Evolutionary conservation across 2,797 vertebrate species (phyloP).

Genomic region (Fistularia tabacaria): DNA sequence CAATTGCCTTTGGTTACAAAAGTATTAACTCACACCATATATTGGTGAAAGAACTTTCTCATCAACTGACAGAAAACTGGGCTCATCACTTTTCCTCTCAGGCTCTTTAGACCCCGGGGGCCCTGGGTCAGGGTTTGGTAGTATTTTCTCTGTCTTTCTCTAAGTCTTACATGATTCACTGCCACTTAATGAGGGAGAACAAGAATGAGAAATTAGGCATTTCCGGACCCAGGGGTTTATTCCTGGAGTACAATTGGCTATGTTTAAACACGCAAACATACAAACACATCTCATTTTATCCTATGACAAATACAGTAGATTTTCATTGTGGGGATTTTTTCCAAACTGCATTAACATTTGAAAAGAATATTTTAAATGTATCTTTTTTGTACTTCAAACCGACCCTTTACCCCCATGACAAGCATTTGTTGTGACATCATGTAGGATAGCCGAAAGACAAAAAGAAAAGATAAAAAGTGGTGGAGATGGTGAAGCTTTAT

Average conservation of each 20-base stretch:
- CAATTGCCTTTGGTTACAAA: constrained; percentile 51
- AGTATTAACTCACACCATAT: constrained; percentile 40
- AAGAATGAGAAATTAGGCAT: constrained; percentile 66
- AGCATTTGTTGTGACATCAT: too few relatives aligned
- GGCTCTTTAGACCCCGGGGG: constrained; percentile 63
- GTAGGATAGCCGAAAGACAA: too few relatives aligned
- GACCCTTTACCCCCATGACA: too few relatives aligned
- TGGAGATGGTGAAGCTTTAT: too few relatives aligned
- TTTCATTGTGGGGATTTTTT: background rate
- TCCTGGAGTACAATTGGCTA: constrained; percentile 54
- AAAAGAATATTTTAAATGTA: background rate
- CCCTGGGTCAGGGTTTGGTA: constrained; percentile 61
- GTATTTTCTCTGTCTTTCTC: constrained; percentile 58
- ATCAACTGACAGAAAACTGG: constrained; percentile 39
- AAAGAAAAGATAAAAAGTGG: too few relatives aligned
- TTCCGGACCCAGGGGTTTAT: constrained; percentile 65
- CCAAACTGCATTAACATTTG: too few relatives aligned
- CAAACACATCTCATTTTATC: too few relatives aligned
- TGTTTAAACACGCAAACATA: constrained; percentile 49
- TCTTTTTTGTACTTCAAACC: background rate
- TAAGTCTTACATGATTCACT: constrained; percentile 62
- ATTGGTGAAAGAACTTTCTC: constrained; percentile 56
- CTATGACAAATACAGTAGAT: background rate
- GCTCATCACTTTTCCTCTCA: constrained; percentile 58
- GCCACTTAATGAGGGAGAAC: constrained; percentile 64